These are phyloP conservation scores for Bimastos eiseni DNA, from an alignment of 2,888 invertebrate species.

Conservation along the genomic window DNA sequence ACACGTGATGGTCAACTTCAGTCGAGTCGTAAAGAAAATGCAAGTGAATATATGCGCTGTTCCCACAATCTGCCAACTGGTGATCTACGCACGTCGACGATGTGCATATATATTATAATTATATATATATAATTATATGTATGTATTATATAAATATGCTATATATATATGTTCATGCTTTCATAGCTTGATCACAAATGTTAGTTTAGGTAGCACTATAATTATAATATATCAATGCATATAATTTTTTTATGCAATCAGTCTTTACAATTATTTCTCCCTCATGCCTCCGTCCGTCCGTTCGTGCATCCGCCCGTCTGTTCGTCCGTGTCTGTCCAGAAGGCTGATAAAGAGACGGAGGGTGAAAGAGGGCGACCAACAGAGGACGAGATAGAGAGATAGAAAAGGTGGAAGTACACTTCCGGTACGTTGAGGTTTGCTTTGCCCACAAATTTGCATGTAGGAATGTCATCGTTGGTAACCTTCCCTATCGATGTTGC, in stretches of 20 bases:
- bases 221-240: no score
- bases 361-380: neutral
- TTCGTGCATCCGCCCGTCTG: neutral
- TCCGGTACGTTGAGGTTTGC: neutral
- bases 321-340: neutral
- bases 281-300: neutral
- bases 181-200: no score
- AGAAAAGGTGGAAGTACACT: neutral
- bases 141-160: no score
- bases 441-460: constrained; percentile 4
- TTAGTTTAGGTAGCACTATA: no score
- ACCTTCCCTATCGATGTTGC: neutral
- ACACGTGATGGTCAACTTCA: neutral
- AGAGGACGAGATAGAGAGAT: neutral
- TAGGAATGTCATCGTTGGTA: neutral
- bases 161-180: no score
- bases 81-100: neutral
- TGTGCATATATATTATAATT: neutral
- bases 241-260: neutral
- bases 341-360: neutral
- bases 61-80: neutral
- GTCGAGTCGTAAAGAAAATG: neutral
- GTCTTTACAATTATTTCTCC: neutral
- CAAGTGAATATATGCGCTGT: neutral
- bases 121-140: no score